phyloP scores from a whole-genome alignment of 2,113 vertebrate species.

The Colistium nudipinnis region DNA sequence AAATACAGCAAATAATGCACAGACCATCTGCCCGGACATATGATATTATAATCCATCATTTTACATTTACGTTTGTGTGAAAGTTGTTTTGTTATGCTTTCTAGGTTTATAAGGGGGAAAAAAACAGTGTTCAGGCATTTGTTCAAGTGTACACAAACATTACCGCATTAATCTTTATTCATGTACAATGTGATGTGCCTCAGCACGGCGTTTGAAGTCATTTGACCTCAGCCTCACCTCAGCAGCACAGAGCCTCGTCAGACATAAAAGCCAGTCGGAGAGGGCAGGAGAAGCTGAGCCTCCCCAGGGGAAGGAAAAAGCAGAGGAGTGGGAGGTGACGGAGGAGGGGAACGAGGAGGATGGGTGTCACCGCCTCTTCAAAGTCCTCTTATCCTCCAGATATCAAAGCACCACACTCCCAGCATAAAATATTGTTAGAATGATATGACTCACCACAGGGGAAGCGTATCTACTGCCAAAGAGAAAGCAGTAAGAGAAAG shows the following conservation, averaged over 20 bases:
- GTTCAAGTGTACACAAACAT: slow-evolving; percentile 43
- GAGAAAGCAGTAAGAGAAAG: neutral
- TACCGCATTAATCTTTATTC: slow-evolving; percentile 32
- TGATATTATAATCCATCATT: neutral
- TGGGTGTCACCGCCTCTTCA: slow-evolving; percentile 63
- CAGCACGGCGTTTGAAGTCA: slow-evolving; percentile 33
- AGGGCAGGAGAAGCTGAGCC: slow-evolving; percentile 55
- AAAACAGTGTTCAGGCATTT: slow-evolving; percentile 2
- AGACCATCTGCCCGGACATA: neutral
- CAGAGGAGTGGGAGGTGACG: slow-evolving; percentile 50
- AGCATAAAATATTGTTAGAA: slow-evolving; percentile 54
- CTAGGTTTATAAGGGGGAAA: slow-evolving; percentile 14
- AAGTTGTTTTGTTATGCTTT: slow-evolving; percentile 5
- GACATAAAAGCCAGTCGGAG: slow-evolving; percentile 62
- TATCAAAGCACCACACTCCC: slow-evolving; percentile 72
- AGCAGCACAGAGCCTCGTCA: slow-evolving; percentile 46
- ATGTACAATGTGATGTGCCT: slow-evolving; percentile 27
- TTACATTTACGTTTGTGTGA: neutral
- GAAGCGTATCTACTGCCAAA: slow-evolving; percentile 16
- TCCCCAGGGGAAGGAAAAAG: slow-evolving; percentile 59
- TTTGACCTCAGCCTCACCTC: slow-evolving; percentile 71
- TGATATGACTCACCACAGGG: slow-evolving; percentile 58
- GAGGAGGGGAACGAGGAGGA: slow-evolving; percentile 53
- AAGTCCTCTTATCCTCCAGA: slow-evolving; percentile 68
- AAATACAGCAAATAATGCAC: slow-evolving; percentile 16